Evolutionary conservation across 2,797 vertebrate species (phyloP).

Genomic region (Hapalemur alaotrensis): DNA sequence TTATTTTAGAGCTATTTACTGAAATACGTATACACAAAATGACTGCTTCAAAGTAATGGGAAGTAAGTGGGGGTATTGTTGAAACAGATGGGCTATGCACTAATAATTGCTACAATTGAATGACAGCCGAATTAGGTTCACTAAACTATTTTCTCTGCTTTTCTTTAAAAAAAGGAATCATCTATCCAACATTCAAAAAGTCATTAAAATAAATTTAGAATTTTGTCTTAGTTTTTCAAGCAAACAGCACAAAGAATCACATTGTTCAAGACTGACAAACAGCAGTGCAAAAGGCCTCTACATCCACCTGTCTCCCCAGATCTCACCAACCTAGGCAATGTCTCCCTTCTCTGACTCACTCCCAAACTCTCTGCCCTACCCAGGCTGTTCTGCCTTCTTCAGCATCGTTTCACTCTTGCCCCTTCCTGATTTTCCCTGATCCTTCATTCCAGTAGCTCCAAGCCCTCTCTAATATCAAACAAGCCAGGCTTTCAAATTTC

Average conservation of each 20-base stretch:
- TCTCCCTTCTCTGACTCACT: not conserved
- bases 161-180: not conserved
- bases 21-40: not conserved
- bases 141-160: slow-evolving; percentile 6
- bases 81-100: not conserved
- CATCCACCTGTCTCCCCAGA: not conserved
- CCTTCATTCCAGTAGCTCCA: not conserved
- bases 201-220: not conserved
- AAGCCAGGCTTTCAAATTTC: not conserved
- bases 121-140: not conserved
- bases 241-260: not conserved
- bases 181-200: not conserved
- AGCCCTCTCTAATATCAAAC: not conserved
- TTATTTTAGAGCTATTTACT: slow-evolving; percentile 9
- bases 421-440: not conserved
- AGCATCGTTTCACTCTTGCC: not conserved
- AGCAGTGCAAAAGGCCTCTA: not conserved
- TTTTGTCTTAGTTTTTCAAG: not conserved
- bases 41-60: slow-evolving; percentile 1
- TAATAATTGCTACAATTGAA: not conserved
- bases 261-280: not conserved
- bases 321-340: not conserved
- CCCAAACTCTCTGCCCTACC: not conserved
- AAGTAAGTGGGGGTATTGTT: not conserved
- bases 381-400: not conserved